Evolutionary conservation across 35 echinoderm and acorn worm genomes (phyloP).

Genomic region (Strongylocentrotus purpuratus): DNA sequence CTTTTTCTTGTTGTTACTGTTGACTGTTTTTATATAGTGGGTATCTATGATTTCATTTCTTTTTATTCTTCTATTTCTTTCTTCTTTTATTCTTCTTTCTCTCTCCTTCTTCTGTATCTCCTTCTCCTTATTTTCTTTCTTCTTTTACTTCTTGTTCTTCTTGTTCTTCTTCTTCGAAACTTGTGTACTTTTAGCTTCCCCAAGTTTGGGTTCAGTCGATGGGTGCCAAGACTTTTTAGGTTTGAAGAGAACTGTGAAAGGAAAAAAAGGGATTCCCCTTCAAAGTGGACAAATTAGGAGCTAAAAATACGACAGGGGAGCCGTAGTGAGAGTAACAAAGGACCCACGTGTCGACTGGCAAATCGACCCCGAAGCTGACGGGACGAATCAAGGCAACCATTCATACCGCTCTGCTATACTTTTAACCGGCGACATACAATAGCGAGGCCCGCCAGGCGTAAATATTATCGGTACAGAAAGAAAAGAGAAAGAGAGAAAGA

Average conservation of each 20-base stretch:
- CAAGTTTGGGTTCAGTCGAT: neutral
- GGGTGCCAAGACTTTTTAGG: neutral
- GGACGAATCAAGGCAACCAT: conserved; percentile 1
- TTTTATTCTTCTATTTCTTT: too few relatives aligned
- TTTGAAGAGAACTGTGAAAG: neutral
- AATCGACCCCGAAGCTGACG: neutral
- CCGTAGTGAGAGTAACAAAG: neutral
- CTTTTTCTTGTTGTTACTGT: too few relatives aligned
- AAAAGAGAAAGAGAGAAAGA: neutral
- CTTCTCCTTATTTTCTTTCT: too few relatives aligned
- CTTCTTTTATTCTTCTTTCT: too few relatives aligned
- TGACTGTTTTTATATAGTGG: too few relatives aligned
- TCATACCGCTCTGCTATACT: conserved; percentile 7
- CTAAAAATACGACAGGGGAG: neutral
- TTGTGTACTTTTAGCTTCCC: neutral
- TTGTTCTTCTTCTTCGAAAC: too few relatives aligned
- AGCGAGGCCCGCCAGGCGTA: conserved; percentile 31
- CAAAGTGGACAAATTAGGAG: conserved; percentile 15
- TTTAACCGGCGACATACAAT: conserved; percentile 32
- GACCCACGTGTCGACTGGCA: neutral
- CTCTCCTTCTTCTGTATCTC: too few relatives aligned
- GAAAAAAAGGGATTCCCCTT: conserved; percentile 9
- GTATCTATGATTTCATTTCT: too few relatives aligned
- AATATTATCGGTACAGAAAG: neutral
- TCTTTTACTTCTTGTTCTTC: too few relatives aligned